Conservation (phyloP, 2,888 invertebrate genomes). For the Andrena chrysosceles region DNA sequence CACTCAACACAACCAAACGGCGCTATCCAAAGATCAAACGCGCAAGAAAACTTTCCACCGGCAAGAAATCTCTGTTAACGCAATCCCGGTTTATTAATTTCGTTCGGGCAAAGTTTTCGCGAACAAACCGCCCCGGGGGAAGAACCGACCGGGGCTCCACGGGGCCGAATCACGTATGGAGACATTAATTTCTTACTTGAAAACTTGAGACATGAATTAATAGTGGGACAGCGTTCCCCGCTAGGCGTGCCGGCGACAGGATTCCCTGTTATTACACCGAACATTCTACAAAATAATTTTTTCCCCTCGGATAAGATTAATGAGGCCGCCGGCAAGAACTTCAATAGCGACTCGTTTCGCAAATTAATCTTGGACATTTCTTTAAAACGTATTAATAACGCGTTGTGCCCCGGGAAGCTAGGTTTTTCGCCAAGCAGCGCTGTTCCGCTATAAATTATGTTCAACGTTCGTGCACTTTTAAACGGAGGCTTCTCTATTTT, state of each 20-base stretch:
- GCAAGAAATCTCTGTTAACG: slow-evolving; percentile 27
- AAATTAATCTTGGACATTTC: slow-evolving; percentile 81
- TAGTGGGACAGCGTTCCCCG: slow-evolving; percentile 71
- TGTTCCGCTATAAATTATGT: slow-evolving; percentile 50
- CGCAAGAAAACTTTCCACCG: slow-evolving; percentile 9
- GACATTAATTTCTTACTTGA: slow-evolving; percentile 76
- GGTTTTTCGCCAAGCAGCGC: slow-evolving; percentile 13
- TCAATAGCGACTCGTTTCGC: slow-evolving; percentile 79
- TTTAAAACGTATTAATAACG: slow-evolving; percentile 79
- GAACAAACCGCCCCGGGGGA: slow-evolving; percentile 21
- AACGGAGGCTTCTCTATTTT: slow-evolving; percentile 13
- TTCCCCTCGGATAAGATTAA: slow-evolving; percentile 78
- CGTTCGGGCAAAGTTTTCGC: slow-evolving; percentile 40
- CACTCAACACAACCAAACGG: too few relatives aligned
- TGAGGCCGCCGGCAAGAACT: slow-evolving; percentile 76
- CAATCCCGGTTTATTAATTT: slow-evolving; percentile 57
- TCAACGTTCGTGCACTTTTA: slow-evolving; percentile 15
- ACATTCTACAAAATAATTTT: slow-evolving; percentile 81
- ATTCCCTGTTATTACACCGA: slow-evolving; percentile 79
- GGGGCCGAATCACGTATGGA: slow-evolving; percentile 66
- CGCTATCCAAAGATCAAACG: not conserved
- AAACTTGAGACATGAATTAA: slow-evolving; percentile 78
- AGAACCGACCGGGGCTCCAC: slow-evolving; percentile 26
- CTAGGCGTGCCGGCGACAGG: slow-evolving; percentile 77
- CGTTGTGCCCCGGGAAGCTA: slow-evolving; percentile 59